Base-by-base conservation (phyloP, 1,140 invertebrate genomes). In the Solen grandis region DNA sequence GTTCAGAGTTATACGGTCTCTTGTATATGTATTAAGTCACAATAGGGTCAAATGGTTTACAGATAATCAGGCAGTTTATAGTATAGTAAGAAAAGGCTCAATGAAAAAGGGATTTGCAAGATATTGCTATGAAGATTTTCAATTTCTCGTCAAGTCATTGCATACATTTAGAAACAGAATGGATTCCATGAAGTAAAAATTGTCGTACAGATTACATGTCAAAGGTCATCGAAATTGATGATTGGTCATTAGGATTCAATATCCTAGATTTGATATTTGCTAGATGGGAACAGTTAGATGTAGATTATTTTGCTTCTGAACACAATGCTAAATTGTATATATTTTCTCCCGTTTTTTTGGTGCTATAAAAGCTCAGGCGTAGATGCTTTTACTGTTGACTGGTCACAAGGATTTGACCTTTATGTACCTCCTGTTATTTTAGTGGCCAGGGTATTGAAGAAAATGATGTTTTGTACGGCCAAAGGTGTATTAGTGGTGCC, bases 401-500 rank as follows among this genome's bases (percentile, higher is more conserved):
- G 68, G 54, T 5, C 5, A 55, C 2, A 19, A 16, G 1, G 8
- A 2, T 55, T 35, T 35, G 52, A 54, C 22, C 70, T 50, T 19
- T 78, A 46, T 60, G 76, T 78, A 25, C 76, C 54, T 22, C 76
- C 65, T 5, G 19, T 70, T 27, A 41, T 25, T 31, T 1, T 78
- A 3, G 5, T 78, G 10, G 0, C 19, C 5, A 78, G 25, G 46
- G 76, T 78, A 2, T 25, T 78, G 19, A 63, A 19, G 19, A 68
- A 78, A 41, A 78, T 76, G 74, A 22, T 35, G 16, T 22, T 52
- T n/a, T 69, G 66, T 52, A 36, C 19, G 19, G 16, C 14, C n/a
- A 19, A 50, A 25, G 41, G 38, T 5, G 33, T 29, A 27, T n/a
- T 54, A 19, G 25, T 52, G 14, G 29, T 52, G 14, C 19, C 66